These are phyloP conservation scores for Pseudopleuronectes americanus DNA, from an alignment of 2,797 vertebrate genomes.

Conservation along the genomic window DNA sequence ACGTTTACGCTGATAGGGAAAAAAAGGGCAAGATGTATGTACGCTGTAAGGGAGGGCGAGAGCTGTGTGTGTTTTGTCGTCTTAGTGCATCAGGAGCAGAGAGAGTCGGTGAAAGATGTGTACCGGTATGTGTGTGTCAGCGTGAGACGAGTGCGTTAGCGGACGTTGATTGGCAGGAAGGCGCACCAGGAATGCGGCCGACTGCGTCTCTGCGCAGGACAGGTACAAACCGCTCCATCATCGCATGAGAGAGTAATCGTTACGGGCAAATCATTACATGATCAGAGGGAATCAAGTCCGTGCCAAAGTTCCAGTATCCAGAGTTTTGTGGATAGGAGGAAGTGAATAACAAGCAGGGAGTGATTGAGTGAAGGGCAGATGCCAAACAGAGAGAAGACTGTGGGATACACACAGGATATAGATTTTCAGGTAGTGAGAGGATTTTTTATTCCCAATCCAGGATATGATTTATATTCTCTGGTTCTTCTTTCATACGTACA, in stretches of 20 bases:
- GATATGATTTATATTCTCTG: not conserved
- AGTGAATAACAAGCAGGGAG: conserved; percentile 12
- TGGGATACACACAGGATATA: conserved; percentile 14
- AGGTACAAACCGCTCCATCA: conserved; percentile 66
- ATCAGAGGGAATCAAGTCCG: conserved; percentile 43
- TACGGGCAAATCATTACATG: conserved; percentile 76
- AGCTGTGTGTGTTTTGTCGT: conserved; percentile 19
- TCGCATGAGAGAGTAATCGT: conserved; percentile 62
- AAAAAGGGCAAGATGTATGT: conserved; percentile 20
- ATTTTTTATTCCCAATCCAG: not conserved
- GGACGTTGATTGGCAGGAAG: conserved; percentile 66
- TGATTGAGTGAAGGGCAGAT: conserved; percentile 19
- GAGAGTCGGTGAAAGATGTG: conserved; percentile 34
- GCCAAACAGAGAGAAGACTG: conserved; percentile 31
- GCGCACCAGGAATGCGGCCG: conserved; percentile 69
- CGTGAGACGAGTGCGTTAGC: conserved; percentile 33
- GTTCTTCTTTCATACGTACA: too few relatives aligned
- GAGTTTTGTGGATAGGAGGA: conserved; percentile 17
- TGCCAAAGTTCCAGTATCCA: conserved; percentile 57
- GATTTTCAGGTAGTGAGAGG: conserved; percentile 20
- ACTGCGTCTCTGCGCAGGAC: conserved; percentile 52
- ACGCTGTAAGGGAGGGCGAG: conserved; percentile 2
- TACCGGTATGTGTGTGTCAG: conserved; percentile 10
- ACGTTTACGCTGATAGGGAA: conserved; percentile 43
- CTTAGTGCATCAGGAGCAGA: conserved; percentile 11